Evolutionary conservation across 2,797 vertebrate species (phyloP), one percentile per base, ranked within the genome.

Genomic region (Oreonectes daqikongensis): DNA sequence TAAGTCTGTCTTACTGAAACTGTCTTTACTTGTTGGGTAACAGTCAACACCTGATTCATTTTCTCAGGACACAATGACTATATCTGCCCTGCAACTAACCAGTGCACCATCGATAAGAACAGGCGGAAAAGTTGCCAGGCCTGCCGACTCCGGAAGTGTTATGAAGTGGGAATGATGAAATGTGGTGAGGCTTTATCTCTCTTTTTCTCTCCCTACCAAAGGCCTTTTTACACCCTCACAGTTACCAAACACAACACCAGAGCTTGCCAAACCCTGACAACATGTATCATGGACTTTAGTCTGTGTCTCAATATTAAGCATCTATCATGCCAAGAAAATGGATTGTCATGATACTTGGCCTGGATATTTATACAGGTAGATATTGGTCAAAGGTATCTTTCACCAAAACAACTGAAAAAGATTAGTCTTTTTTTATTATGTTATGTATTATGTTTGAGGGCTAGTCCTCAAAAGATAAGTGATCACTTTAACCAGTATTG

Each of bases 101-200:
- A 99, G 38, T 99, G 98, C 90, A 99, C 97, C 0, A 99, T 99
- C 26, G 98, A 99, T 79, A 99, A 98, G 88, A 99, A 99, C 88
- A 93, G 98, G 5, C 94, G 98, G 28, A 99, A 99, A 85, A 99
- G 98, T 91, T 99, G 98, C 89, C 98, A 99, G 88, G 96, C 98
- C 0, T 99, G 98, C 75, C 94, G 98, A 18, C 95, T 99, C 0
- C 94, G 96, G 78, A 99, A 98, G 60, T 99, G 98, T 86, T 96
- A 95, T 0, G 95, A 99, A 95, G 97, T 97, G 0, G 98, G 98
- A 44, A 99, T 99, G 97, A 97, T 96, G 86, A 99, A 98, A 90
- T 97, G 96, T 46, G 97, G 98, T 99, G 85, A 90, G 93, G 77
- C 24, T 64, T 9, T 38, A 1, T 57, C 26, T 35, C 40, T 74